Base-by-base conservation (phyloP, 2,888 invertebrate genomes). In the Oxytorus armatus region DNA sequence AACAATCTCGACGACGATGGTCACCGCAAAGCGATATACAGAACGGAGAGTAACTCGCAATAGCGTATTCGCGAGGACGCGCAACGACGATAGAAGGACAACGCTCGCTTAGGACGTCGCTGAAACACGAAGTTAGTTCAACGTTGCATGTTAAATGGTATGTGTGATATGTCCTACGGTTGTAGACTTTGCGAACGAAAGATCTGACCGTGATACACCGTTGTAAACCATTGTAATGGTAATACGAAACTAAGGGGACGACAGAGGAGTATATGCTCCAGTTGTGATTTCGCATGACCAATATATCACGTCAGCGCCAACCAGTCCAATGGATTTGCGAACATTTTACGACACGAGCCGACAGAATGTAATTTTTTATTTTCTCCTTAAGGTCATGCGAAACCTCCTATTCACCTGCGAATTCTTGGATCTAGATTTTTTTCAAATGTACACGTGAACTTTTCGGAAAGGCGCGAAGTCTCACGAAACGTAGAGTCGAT, bases 201-300 rank as follows among this genome's bases (percentile, higher is more conserved):
- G 88, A 90, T 89, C 85, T 73, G 74, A 70, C 79, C 82, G 87
- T 53, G 72, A 90, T 90, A 89, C 82, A 85, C 83, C 82, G 85
- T 88, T 89, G 88, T 89, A 85, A 88, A 87, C 85, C 88, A 89
- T 90, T 90, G 90, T 90, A 87, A 90, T 90, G 90, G 88, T 90
- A 90, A 90, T 90, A 84, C 79, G 65, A 73, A 77, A 81, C 53
- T 72, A 65, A 42, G 55, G 44, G 23, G 51, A 63, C 55, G 44
- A 18, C 63, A 69, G 72, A 75, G 75, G 25, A 39, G n/a, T 55
- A 51, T 42, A 47, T 57, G 42, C 57, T 75, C 36, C 63, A 57
- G 42, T 75, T 75, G 7, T n/a, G 25, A 39, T 39, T 29, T 44
- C 53, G 70, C 29, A 29, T 63, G 29, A 53, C 79, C 83, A 77